Conservation (phyloP, 2,888 invertebrate genomes). For the Leptura quadrifasciata region DNA sequence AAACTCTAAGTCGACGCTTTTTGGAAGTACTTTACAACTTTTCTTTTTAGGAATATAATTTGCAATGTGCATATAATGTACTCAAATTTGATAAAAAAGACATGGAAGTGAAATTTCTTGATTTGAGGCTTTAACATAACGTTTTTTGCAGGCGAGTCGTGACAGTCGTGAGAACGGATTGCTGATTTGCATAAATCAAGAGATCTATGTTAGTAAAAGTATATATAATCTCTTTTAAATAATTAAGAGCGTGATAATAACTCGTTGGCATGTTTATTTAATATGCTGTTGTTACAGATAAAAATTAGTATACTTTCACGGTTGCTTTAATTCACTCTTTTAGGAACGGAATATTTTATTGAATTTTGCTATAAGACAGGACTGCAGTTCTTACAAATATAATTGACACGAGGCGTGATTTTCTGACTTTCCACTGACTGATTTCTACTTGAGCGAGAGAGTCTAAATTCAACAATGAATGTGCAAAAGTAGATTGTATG, state of each 20-base stretch:
- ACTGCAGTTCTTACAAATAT: not conserved
- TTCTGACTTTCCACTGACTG: not conserved
- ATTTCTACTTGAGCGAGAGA: not conserved
- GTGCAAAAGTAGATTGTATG: not conserved
- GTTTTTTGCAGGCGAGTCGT: too few relatives aligned
- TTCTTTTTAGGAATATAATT: too few relatives aligned
- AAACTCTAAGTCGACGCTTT: too few relatives aligned
- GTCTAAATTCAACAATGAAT: slow-evolving; percentile 15
- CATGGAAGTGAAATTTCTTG: too few relatives aligned
- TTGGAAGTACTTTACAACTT: too few relatives aligned
- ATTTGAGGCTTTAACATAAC: too few relatives aligned
- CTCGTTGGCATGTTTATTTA: slow-evolving; percentile 7
- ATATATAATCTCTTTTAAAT: not conserved
- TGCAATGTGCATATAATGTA: too few relatives aligned
- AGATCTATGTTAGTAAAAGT: too few relatives aligned
- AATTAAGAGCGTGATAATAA: not conserved
- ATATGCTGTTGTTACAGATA: not conserved
- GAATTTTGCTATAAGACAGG: not conserved
- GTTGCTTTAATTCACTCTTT: slow-evolving; percentile 15
- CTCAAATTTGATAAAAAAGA: too few relatives aligned
- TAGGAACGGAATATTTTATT: not conserved
- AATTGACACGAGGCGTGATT: not conserved
- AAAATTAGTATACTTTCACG: slow-evolving; percentile 21
- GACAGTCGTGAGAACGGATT: not conserved
- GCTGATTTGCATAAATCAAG: not conserved